Evolutionary conservation across 2,113 vertebrate species (phyloP).

Genomic region (Geococcyx californianus): DNA sequence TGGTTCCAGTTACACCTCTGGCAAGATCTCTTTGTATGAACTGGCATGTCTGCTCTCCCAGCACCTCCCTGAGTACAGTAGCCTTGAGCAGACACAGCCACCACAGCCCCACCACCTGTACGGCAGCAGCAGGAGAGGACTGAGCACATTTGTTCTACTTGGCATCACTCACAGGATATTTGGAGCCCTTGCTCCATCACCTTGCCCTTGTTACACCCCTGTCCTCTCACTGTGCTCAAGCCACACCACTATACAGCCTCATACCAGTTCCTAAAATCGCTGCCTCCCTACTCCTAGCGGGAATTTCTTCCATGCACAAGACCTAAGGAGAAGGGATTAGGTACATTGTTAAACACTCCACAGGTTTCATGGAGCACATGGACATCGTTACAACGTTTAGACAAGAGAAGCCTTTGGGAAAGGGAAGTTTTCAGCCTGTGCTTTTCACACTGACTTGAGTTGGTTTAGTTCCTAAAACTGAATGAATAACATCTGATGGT

Average conservation of each 20-base stretch:
- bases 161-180: neutral
- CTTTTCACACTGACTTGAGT: fast-evolving
- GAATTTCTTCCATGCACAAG: neutral
- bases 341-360: fast-evolving
- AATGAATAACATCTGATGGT: neutral
- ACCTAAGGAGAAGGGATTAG: neutral
- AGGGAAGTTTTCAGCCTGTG: neutral
- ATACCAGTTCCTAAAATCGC: neutral
- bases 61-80: neutral
- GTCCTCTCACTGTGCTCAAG: neutral
- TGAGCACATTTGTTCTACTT: neutral
- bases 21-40: neutral
- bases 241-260: neutral
- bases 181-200: neutral
- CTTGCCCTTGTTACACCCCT: neutral
- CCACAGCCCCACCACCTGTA: fast-evolving
- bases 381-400: neutral
- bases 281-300: neutral
- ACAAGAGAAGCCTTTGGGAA: neutral
- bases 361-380: fast-evolving
- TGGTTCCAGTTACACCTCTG: neutral
- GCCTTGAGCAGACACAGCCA: neutral
- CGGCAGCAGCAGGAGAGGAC: neutral
- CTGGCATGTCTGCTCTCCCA: neutral
- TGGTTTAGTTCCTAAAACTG: neutral